These are phyloP conservation scores for Drosophila hydei DNA, from an alignment of 1,140 invertebrate species.

Conservation along the genomic window DNA sequence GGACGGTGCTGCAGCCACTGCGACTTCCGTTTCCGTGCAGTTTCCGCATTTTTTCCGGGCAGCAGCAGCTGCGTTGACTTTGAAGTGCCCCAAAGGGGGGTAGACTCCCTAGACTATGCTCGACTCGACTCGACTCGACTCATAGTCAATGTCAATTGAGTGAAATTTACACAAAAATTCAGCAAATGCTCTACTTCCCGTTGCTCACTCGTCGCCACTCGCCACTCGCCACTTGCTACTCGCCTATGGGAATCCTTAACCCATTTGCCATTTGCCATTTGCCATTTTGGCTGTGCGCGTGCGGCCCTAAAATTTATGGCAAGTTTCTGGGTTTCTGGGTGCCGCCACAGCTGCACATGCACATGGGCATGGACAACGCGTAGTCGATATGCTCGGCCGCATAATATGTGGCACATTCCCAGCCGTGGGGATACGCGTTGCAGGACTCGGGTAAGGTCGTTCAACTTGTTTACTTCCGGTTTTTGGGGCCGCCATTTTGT, in stretches of 20 bases:
- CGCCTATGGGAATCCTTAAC: slow-evolving; percentile 34
- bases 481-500: slow-evolving; percentile 68
- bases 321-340: slow-evolving; percentile 63
- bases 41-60: slow-evolving; percentile 69
- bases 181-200: slow-evolving; percentile 26
- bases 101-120: slow-evolving; percentile 18
- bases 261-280: slow-evolving; percentile 51
- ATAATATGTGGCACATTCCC: slow-evolving; percentile 77
- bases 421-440: slow-evolving; percentile 20
- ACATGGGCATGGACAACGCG: not conserved
- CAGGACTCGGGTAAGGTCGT: slow-evolving; percentile 48
- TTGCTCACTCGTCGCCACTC: too few species aligned
- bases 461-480: slow-evolving; percentile 78
- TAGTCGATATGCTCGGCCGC: slow-evolving; percentile 47
- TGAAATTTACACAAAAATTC: slow-evolving; percentile 72
- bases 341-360: slow-evolving; percentile 29
- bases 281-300: slow-evolving; percentile 50
- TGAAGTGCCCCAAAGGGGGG: slow-evolving; percentile 65
- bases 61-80: slow-evolving; percentile 78
- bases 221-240: not conserved
- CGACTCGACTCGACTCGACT: slow-evolving; percentile 37
- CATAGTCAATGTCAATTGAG: slow-evolving; percentile 69
- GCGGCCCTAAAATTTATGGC: slow-evolving; percentile 69
- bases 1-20: slow-evolving; percentile 66
- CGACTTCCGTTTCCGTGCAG: slow-evolving; percentile 80